phyloP scores from a whole-genome alignment of 2,797 vertebrate genomes.

The Microctenopoma stevenorrisi region DNA sequence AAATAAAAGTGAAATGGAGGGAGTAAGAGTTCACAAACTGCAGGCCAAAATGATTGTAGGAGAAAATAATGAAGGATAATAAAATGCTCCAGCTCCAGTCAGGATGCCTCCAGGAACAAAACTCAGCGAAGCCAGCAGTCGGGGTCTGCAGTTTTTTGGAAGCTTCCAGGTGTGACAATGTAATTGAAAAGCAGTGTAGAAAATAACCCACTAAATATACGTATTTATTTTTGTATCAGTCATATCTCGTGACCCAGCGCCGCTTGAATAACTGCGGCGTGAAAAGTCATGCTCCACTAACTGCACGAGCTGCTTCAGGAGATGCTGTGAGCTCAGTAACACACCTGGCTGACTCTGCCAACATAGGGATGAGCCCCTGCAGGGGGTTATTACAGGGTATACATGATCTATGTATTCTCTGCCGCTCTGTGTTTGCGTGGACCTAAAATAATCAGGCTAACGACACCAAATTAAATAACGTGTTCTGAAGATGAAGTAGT shows the following conservation, averaged over 20 bases:
- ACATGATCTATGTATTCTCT: constrained; percentile 9
- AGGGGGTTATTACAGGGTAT: constrained; percentile 4
- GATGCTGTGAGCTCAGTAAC: constrained; percentile 19
- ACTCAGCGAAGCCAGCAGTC: not conserved
- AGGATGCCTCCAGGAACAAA: not conserved
- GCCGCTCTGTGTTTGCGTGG: constrained; percentile 7
- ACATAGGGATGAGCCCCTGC: constrained; percentile 9
- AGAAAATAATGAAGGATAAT: too few species aligned
- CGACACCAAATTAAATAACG: constrained; percentile 1
- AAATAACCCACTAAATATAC: not conserved
- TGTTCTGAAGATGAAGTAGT: not conserved
- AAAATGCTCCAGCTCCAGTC: not conserved
- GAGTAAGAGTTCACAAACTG: not conserved
- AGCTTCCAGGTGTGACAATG: not conserved
- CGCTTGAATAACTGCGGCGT: not conserved
- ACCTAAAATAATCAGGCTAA: not conserved
- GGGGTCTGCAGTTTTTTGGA: too few species aligned
- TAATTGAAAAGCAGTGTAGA: not conserved
- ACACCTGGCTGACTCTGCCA: constrained; percentile 13
- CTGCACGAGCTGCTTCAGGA: constrained; percentile 18
- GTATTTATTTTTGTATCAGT: not conserved
- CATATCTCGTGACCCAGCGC: not conserved
- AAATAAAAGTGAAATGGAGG: constrained; percentile 21
- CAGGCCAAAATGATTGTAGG: not conserved
- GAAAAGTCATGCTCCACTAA: constrained; percentile 11